phyloP scores from a whole-genome alignment of 2,113 vertebrate genomes.

The Typhlomys cinereus region DNA sequence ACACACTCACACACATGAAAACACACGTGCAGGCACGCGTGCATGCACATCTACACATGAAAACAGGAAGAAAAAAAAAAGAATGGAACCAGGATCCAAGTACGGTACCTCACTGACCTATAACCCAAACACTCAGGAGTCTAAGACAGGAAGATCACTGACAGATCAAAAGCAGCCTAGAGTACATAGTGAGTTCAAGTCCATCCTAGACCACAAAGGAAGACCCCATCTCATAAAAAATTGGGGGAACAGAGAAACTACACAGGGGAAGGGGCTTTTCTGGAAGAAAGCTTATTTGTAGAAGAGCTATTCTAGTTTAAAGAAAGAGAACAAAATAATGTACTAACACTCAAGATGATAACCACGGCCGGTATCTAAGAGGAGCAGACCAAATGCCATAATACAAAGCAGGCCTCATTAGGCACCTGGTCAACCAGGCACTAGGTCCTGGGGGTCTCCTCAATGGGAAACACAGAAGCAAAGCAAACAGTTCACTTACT shows the following conservation, averaged over 20 bases:
- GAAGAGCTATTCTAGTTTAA: background rate
- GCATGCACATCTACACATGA: no score
- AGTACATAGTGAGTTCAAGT: no score
- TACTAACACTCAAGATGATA: background rate
- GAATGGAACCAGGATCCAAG: background rate
- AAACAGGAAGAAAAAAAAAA: no score
- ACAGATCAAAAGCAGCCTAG: no score
- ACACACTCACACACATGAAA: no score
- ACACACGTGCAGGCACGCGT: no score
- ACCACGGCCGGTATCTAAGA: background rate
- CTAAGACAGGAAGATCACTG: no score
- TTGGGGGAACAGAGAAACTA: background rate
- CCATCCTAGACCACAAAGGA: no score
- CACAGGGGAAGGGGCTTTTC: background rate
- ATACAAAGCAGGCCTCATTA: background rate
- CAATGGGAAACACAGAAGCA: background rate
- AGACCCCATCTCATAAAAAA: no score
- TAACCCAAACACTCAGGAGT: no score
- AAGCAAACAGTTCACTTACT: background rate
- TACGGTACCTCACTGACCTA: no score
- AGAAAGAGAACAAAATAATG: background rate
- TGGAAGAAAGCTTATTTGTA: conserved; percentile 13
- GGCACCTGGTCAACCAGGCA: background rate
- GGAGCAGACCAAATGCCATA: background rate
- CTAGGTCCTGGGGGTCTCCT: background rate